These are phyloP conservation scores for Anser cygnoides DNA, from an alignment of 2,113 vertebrate genomes.

Conservation along the genomic window DNA sequence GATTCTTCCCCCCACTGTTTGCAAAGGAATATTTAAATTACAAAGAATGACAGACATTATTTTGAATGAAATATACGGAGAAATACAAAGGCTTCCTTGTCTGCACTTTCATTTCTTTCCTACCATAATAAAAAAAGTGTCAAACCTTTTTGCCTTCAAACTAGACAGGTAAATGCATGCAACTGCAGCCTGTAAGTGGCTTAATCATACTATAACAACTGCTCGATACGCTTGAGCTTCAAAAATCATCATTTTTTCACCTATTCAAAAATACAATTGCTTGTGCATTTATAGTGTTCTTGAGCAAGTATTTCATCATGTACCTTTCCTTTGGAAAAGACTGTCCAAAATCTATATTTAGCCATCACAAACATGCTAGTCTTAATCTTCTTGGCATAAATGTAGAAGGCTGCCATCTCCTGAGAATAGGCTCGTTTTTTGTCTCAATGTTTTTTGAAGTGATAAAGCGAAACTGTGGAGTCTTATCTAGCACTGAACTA, in stretches of 20 bases:
- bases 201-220: not conserved
- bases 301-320: slow-evolving; percentile 2
- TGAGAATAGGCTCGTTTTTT: slow-evolving; percentile 53
- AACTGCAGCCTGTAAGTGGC: not conserved
- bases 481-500: slow-evolving; percentile 57
- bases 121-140: not conserved
- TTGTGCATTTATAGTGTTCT: not conserved
- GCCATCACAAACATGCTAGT: slow-evolving; percentile 8
- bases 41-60: not conserved
- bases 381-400: slow-evolving; percentile 72
- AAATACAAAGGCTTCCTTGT: not conserved
- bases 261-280: not conserved
- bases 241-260: not conserved
- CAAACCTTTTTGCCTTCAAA: not conserved
- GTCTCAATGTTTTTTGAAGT: slow-evolving; percentile 71
- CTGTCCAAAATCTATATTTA: slow-evolving; percentile 33
- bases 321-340: slow-evolving; percentile 26
- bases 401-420: slow-evolving; percentile 60
- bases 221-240: not conserved
- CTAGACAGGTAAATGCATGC: not conserved
- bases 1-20: not conserved
- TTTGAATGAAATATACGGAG: not conserved
- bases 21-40: not conserved
- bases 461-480: slow-evolving; percentile 66
- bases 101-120: not conserved